A percentile compares a stretch with the other conserved stretches of the same genome.
These are phyloP conservation scores for Gadopsis bispinosus DNA, from an alignment of 2,797 vertebrate species.

Conservation along the genomic window DNA sequence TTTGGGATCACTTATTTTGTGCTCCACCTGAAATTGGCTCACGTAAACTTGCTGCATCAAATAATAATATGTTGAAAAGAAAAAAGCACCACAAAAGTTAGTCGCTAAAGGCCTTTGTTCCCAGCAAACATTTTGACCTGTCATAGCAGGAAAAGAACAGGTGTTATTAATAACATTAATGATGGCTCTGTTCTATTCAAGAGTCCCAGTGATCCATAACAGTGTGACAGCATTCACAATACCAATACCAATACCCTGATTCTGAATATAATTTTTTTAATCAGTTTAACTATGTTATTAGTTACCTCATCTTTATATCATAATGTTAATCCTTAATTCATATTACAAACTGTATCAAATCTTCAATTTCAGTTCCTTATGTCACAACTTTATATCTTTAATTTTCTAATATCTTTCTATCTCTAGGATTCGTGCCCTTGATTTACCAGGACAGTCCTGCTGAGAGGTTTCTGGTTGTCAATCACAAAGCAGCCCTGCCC, in stretches of 20 bases:
- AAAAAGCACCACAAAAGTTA: too few species aligned
- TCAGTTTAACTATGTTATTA: too few species aligned
- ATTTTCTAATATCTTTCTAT: neutral
- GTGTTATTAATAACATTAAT: too few species aligned
- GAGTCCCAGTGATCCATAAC: too few species aligned
- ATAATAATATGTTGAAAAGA: too few species aligned
- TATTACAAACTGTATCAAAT: neutral
- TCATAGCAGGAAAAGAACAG: too few species aligned
- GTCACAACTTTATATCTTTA: neutral
- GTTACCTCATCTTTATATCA: neutral
- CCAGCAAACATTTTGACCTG: too few species aligned
- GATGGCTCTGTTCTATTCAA: too few species aligned
- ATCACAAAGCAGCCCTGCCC: neutral
- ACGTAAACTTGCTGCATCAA: neutral
- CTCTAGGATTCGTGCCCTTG: neutral
- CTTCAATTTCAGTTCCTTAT: neutral
- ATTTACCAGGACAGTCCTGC: neutral
- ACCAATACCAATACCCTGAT: neutral
- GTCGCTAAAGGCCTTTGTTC: too few species aligned
- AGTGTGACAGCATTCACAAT: too few species aligned
- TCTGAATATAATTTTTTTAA: neutral
- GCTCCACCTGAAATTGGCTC: neutral
- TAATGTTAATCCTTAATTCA: neutral
- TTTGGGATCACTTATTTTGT: neutral
- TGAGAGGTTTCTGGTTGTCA: neutral